Evolutionary conservation across 2,113 vertebrate genomes (phyloP), one percentile per base, ranked within the genome.

Genomic region (Coptodon bakossiorum): DNA sequence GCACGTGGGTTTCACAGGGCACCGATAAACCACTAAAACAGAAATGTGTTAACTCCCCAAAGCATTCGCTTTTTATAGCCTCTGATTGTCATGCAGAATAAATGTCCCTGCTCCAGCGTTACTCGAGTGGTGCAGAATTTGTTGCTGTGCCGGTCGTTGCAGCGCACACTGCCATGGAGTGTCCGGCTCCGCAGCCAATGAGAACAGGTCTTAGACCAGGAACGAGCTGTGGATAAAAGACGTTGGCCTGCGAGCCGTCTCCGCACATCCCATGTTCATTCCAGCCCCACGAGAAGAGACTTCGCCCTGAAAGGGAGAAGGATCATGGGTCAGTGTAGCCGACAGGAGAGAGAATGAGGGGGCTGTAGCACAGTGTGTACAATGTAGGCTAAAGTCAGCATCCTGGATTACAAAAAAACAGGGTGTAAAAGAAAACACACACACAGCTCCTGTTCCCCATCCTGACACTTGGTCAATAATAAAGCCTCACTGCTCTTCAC

Each of bases 231-330:
- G 98, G 98, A 81, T 92, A 61, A 43, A 5, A 38, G 86, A 98
- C 2, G 6, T 98, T 93, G 43, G 78, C 91, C 92, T 97, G 95
- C 1, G 95, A 96, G 86, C 97, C 97, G 9, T 97, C 96, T 31
- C 98, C 98, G 12, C 98, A 99, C 98, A 98, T 99, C 5, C 98
- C 98, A 0, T 99, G 98, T 81, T 99, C 98, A 0, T 99, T 99
- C 98, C 98, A 99, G 88, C 98, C 98, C 98, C 98, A 99, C 6
- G 98, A 98, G 88, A 97, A 90, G 71, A 98, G 97, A 2, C 7
- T 17, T 3, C 86, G 95, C 81, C 94, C 98, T 99, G 92, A 50
- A 91, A 83, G 94, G 81, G 91, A 85, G 56, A 95, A 17, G 80
- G 80, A 80, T 91, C 50, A 89, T 17, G 86, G 92, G 91, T 94